These are phyloP conservation scores for Crocuta crocuta DNA, from an alignment of 2,113 vertebrate species.

Conservation along the genomic window DNA sequence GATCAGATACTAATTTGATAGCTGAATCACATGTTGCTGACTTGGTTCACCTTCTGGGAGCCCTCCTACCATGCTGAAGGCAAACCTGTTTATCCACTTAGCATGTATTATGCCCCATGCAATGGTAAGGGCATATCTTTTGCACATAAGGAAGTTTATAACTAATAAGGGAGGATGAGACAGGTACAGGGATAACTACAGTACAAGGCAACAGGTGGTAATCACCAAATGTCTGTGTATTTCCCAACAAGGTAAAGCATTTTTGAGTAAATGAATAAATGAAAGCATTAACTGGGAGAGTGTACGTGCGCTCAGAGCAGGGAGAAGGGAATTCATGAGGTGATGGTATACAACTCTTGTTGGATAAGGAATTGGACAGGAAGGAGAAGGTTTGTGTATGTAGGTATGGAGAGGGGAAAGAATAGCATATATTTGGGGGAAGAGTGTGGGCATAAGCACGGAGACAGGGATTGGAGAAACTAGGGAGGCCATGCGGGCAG, in stretches of 20 bases:
- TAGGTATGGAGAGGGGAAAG: neutral
- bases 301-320: neutral
- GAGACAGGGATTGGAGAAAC: neutral
- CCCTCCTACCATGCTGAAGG: neutral
- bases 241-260: neutral
- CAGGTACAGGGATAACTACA: neutral
- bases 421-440: neutral
- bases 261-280: conserved; percentile 23
- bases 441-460: neutral
- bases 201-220: neutral
- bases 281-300: neutral
- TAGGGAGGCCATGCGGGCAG: neutral
- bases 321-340: neutral
- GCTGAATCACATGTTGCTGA: neutral
- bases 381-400: neutral
- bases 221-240: neutral
- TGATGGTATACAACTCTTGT: neutral
- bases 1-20: conserved; percentile 38
- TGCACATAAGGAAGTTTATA: neutral
- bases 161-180: neutral
- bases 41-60: neutral
- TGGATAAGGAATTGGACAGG: neutral
- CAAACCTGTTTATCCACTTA: neutral
- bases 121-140: neutral
- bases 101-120: neutral